phyloP scores from a whole-genome alignment of 1,140 invertebrate species.

The Amphibalanus amphitrite region DNA sequence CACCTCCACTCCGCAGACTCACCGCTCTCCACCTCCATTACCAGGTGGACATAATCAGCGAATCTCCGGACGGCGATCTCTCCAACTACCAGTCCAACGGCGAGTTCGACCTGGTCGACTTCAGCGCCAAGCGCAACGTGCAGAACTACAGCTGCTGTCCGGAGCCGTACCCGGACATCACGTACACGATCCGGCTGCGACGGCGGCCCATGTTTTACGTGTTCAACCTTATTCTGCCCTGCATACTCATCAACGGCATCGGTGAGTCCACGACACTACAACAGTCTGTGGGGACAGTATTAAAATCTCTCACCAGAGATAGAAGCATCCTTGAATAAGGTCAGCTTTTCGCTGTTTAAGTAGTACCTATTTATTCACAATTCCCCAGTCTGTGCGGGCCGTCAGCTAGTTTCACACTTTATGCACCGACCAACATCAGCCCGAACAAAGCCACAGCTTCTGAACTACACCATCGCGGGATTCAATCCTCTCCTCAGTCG shows the following conservation, averaged over 20 bases:
- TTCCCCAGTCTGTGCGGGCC: too few species aligned
- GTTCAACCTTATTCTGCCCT: conserved; percentile 77
- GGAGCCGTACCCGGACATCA: conserved; percentile 43
- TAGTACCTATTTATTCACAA: too few species aligned
- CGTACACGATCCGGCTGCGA: conserved; percentile 39
- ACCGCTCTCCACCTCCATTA: neutral
- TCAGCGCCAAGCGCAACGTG: conserved; percentile 47
- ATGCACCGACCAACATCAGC: too few species aligned
- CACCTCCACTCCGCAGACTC: neutral
- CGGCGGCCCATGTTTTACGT: conserved; percentile 76
- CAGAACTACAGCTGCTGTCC: conserved; percentile 50
- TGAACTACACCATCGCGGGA: too few species aligned
- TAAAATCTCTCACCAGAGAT: too few species aligned
- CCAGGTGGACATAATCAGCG: conserved; percentile 49
- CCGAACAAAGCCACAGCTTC: too few species aligned
- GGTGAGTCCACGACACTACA: too few species aligned
- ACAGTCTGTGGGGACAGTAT: too few species aligned
- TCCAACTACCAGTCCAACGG: conserved; percentile 61
- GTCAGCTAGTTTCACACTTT: too few species aligned
- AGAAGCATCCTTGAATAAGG: too few species aligned
- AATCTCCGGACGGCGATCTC: conserved; percentile 50
- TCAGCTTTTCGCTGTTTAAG: too few species aligned
- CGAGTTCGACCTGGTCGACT: conserved; percentile 56
- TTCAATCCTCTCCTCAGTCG: too few species aligned
- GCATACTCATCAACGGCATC: conserved; percentile 70